A percentile compares a stretch with the other conserved stretches of the same genome.
These are phyloP conservation scores for Platycercus adscitus DNA, from an alignment of 2,113 vertebrate species.

Conservation along the genomic window DNA sequence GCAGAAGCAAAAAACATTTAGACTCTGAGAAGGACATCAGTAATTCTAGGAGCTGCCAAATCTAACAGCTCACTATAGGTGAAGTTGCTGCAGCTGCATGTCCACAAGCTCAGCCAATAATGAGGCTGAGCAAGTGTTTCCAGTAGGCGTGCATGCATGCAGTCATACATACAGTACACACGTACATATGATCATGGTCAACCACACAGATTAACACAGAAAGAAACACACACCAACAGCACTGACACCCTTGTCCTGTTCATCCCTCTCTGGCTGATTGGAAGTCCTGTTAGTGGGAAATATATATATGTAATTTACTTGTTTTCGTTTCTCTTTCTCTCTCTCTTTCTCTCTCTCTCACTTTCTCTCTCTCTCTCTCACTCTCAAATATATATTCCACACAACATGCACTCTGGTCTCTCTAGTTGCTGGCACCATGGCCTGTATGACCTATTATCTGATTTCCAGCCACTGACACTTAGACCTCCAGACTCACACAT, in stretches of 20 bases:
- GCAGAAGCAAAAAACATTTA: neutral
- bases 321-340: neutral
- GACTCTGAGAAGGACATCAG: neutral
- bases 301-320: no score
- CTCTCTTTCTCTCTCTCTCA: no score
- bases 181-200: neutral
- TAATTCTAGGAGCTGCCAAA: neutral
- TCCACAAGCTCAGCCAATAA: neutral
- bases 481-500: neutral
- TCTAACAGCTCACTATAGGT: neutral
- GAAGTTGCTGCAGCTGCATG: neutral
- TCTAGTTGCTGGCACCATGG: neutral
- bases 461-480: neutral
- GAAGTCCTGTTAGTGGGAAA: neutral
- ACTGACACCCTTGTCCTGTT: neutral
- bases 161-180: neutral
- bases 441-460: neutral
- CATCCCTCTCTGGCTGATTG: neutral
- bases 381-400: no score
- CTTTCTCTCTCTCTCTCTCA: no score
- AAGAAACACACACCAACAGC: neutral
- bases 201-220: neutral
- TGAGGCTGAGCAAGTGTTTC: accelerated
- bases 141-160: accelerated
- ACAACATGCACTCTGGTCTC: accelerated